Evolutionary conservation across 2,113 vertebrate species (phyloP), one percentile per base, ranked within the genome.

Genomic region (Corydoras sp.): DNA sequence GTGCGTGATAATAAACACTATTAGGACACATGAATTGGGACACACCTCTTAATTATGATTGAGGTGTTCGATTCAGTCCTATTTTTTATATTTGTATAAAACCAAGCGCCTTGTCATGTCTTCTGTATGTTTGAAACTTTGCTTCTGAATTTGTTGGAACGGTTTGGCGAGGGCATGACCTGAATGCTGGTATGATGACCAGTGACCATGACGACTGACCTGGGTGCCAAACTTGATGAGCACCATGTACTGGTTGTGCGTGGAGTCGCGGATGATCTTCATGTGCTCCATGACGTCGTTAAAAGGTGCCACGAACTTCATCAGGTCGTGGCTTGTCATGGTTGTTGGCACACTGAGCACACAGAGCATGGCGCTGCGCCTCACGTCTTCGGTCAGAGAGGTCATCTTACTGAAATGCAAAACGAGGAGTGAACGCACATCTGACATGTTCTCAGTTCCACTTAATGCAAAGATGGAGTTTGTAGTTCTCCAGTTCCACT

Each of bases 191-290:
- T 43, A 24, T 43, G 35, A 43, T 43, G 35, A 9, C n/a, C 9
- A 11, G 31, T 3, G 5, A 3, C n/a, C 35, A 30, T 35, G 29
- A 50, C n/a, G 35, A 15, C 75, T 86, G 83, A 96, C 96, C 94
- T 98, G 97, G 0, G 89, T 81, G 67, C 90, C 91, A 68, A 99
- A 99, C 82, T 97, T 97, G 73, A 99, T 92, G 76, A 99, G 90
- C 76, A 95, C 95, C 97, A 99, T 99, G 83, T 99, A 99, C 76
- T 98, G 95, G 86, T 99, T 99, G 0, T 95, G 96, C 51, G 93
- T 98, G 56, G 97, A 98, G 84, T 99, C 97, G 18, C 95, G 86
- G 79, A 99, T 98, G 84, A 99, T 97, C 87, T 99, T 99, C 96
- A 99, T 98, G 82, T 99, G 97, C 84, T 98, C 95, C 10, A 98